Base-by-base conservation (phyloP, 2,113 vertebrate species). In the Austrofundulus limnaeus region DNA sequence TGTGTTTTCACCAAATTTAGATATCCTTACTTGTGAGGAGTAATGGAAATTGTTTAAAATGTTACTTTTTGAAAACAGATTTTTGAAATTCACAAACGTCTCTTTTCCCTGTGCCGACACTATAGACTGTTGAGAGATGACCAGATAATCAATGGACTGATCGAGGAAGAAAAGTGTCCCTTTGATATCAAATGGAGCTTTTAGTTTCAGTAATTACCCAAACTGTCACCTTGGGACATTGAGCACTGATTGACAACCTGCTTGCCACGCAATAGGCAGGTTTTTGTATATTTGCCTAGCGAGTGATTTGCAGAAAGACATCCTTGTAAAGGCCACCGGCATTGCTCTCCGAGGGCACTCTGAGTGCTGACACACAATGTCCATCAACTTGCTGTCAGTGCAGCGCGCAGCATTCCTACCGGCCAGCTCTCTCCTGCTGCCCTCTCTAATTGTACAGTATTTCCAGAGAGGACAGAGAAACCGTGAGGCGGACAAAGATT, bases 271-370 rank as follows among this genome's bases (percentile, higher is more conserved):
- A 55, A 21, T 54, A 31, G 66, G 49, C 58, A 57, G 24, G 39
- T 49, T 63, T 82, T 78, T 89, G 88, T 87, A 86, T 89, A 90
- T 89, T 90, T 90, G 67, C 61, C 56, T 75, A 70, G 81, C n/a
- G 75, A 75, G 72, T 59, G 75, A 78, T 88, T 72, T 78, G 87
- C 72, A 86, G 85, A 91, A 82, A 88, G 84, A 88, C 85, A 69
- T 77, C 76, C 78, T 80, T 87, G 80, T 80, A 77, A 84, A 81
- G 84, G 82, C 89, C 88, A 88, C 84, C 81, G 49, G 69, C 82
- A 57, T 34, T 16, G 72, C 81, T 80, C 85, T 88, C 79, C 23
- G 67, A 84, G 82, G 87, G 78, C 78, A 67, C 70, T 52, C 53
- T 12, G 54, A 46, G 84, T 75, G 90, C 72, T 88, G 87, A 90